Evolutionary conservation across 1,140 invertebrate genomes (phyloP), one percentile per base, ranked within the genome.

Genomic region (Drosophila pandora): DNA sequence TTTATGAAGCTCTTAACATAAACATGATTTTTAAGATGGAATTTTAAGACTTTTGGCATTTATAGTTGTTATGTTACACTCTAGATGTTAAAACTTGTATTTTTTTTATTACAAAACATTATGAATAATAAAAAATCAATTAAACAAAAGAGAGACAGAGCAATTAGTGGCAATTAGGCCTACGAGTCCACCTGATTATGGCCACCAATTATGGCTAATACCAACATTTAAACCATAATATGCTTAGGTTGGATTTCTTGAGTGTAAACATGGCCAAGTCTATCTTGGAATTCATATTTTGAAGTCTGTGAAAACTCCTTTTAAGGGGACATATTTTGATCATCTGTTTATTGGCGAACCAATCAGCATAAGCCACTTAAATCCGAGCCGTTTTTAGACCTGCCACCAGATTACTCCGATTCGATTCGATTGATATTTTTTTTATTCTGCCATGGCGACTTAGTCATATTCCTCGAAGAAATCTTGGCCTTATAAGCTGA

Each of bases 331-430:
- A 68, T 13, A 48, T 56, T 68, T 30, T 39, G 63, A 69, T 69
- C 41, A 68, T 68, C 62, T 56, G 65, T 56, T 68, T 41, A 69
- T 67, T 69, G 65, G 41, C 10, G n/a, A 30, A 25, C 65, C 65
- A 69, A 69, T 69, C 65, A 69, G 50, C 65, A 56, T n/a, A 10
- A 68, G 65, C 41, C 65, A 68, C 21, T 53, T 48, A 54, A 47
- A 23, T 28, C 64, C 28, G 2, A 25, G 64, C 61, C 64, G 22
- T 45, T 22, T 68, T 67, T 39, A 50, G 62, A 68, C 13, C 47
- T 32, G 63, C 63, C 63, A 64, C 63, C 63, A 49, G 65, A 49
- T 69, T 69, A 68, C 65, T 34, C 50, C 37, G n/a, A 56, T 41
- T 12, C 41, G 25, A 58, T 23, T 23, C 56, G 7, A 22, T 37